A percentile compares a stretch with the other conserved stretches of the same genome.
phyloP scores from a whole-genome alignment of 2,113 vertebrate genomes.

The Poecile atricapillus region DNA sequence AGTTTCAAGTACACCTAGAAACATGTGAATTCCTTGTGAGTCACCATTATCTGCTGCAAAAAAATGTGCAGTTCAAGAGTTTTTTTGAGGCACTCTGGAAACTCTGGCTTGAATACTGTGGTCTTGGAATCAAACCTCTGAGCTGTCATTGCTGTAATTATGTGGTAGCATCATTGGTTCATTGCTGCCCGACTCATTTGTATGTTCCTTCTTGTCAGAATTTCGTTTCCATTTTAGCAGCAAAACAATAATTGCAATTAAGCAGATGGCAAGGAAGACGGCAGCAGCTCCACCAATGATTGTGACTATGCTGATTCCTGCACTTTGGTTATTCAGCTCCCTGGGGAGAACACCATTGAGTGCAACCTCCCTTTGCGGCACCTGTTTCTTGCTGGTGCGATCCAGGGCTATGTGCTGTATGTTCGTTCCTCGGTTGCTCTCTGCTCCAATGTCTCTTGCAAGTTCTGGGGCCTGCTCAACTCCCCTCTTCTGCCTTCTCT shows the following conservation, averaged over 20 bases:
- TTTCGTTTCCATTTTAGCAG: constrained; percentile 69
- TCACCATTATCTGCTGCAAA: background rate
- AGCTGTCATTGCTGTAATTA: constrained; percentile 77
- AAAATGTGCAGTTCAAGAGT: constrained; percentile 19
- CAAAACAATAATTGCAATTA: constrained; percentile 64
- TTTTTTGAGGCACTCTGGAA: constrained; percentile 75
- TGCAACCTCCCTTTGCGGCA: constrained; percentile 48
- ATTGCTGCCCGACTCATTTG: constrained; percentile 66
- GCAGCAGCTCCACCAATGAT: constrained; percentile 73
- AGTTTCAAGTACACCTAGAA: constrained; percentile 65
- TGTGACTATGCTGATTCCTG: constrained; percentile 64
- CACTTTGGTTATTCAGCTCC: constrained; percentile 64
- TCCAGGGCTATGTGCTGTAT: constrained; percentile 89
- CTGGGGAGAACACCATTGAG: constrained; percentile 67
- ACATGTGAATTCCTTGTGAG: background rate
- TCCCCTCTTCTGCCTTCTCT: constrained; percentile 70
- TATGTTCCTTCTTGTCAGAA: constrained; percentile 63
- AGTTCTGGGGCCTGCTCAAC: constrained; percentile 43
- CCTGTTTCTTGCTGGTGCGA: constrained; percentile 62
- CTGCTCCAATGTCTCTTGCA: constrained; percentile 78
- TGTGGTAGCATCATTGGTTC: constrained; percentile 76
- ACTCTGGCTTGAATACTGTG: background rate
- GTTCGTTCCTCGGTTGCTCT: constrained; percentile 87
- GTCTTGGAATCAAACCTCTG: constrained; percentile 83
- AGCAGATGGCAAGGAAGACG: constrained; percentile 75